phyloP scores from a whole-genome alignment of 35 echinoderm and acorn worm species.

The Hemicentrotus pulcherrimus region DNA sequence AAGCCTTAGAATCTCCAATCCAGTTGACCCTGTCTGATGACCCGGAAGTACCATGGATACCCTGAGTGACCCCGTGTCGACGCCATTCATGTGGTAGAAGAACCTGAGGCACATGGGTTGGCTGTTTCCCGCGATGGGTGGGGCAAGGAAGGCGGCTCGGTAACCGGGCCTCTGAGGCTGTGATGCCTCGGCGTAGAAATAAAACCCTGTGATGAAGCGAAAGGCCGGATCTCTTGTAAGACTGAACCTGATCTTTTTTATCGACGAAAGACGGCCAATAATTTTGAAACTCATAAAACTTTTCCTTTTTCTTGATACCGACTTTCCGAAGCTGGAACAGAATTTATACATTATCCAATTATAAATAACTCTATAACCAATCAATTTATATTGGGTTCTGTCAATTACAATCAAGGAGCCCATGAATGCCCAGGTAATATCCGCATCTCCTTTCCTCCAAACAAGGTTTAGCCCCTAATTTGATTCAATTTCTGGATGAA shows the following conservation, averaged over 20 bases:
- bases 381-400: too few species aligned
- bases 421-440: too few species aligned
- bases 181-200: slow-evolving; percentile 85
- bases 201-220: slow-evolving; percentile 60
- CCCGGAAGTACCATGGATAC: not conserved
- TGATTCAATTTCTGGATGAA: too few species aligned
- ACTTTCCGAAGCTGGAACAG: not conserved
- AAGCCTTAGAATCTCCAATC: slow-evolving; percentile 24
- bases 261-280: not conserved
- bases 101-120: slow-evolving; percentile 68
- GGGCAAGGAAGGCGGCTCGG: slow-evolving; percentile 56
- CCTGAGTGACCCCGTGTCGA: slow-evolving; percentile 47
- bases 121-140: slow-evolving; percentile 31
- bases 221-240: not conserved
- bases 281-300: not conserved
- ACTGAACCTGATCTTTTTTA: too few species aligned
- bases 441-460: too few species aligned
- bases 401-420: too few species aligned
- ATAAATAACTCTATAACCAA: not conserved
- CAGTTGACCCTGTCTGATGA: not conserved
- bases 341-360: not conserved
- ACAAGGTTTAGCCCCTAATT: too few species aligned
- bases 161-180: slow-evolving; percentile 72
- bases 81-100: slow-evolving; percentile 92
- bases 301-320: not conserved